Conservation (phyloP, 2,888 invertebrate genomes). For the Nowickia ferox region DNA sequence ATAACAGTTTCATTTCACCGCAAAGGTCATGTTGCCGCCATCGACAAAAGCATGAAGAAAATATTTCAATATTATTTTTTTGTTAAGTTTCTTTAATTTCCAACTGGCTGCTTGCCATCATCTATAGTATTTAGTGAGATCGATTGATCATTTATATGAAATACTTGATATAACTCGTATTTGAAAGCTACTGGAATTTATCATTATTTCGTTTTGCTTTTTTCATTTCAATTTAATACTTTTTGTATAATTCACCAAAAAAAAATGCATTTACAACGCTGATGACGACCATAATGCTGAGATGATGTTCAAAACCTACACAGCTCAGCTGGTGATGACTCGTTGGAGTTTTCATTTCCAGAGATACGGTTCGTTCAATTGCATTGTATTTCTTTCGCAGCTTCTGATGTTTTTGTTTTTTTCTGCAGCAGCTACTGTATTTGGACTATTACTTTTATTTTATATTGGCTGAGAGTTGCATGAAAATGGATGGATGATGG, state of each 20-base stretch:
- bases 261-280: constrained; percentile 27
- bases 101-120: not conserved
- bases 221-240: constrained; percentile 42
- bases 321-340: constrained; percentile 32
- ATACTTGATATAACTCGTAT: constrained; percentile 33
- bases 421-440: constrained; percentile 24
- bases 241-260: constrained; percentile 32
- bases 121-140: not conserved
- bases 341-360: constrained; percentile 19
- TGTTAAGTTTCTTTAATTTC: not conserved
- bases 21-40: too few relatives aligned
- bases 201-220: constrained; percentile 27
- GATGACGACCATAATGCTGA: constrained; percentile 35
- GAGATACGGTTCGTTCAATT: constrained; percentile 37
- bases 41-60: too few relatives aligned
- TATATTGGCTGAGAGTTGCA: constrained; percentile 37
- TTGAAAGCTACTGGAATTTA: constrained; percentile 64
- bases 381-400: constrained; percentile 29
- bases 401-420: constrained; percentile 12
- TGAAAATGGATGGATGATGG: constrained; percentile 30
- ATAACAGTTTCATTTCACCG: too few relatives aligned
- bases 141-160: constrained; percentile 18
- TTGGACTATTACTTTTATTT: constrained; percentile 53
- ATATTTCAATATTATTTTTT: too few relatives aligned
- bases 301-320: constrained; percentile 1